Percentiles rank a stretch among this genome's conserved stretches.
These are phyloP conservation scores for Brachionus rotundiformis DNA, from an alignment of 1,140 invertebrate genomes.

Conservation along the genomic window DNA sequence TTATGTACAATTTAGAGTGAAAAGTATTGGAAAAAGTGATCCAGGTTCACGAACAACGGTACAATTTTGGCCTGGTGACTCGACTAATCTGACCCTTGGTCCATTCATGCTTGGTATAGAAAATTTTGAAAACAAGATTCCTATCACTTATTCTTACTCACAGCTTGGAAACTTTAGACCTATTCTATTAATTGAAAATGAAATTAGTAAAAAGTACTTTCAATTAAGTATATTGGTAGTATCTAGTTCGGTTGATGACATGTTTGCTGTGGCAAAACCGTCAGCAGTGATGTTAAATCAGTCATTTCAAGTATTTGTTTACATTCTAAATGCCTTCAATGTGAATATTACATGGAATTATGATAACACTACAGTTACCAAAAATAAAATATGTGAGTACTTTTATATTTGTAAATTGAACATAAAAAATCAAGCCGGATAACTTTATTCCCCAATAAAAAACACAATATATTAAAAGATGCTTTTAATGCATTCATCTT, in stretches of 20 bases:
- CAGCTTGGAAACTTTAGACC: slow-evolving; percentile 3
- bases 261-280: not conserved
- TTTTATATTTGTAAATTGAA: not conserved
- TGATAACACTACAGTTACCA: not conserved
- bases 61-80: slow-evolving; percentile 50
- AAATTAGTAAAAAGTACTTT: slow-evolving; percentile 5
- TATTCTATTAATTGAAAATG: slow-evolving; percentile 10
- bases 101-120: slow-evolving; percentile 26
- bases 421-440: no score
- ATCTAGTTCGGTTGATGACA: not conserved
- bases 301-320: slow-evolving; percentile 4
- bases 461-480: no score
- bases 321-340: not conserved
- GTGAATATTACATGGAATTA: slow-evolving; percentile 11
- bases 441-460: no score
- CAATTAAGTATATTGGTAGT: not conserved
- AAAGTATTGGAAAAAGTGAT: not conserved
- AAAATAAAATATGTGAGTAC: not conserved
- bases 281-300: not conserved
- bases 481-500: no score
- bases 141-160: not conserved
- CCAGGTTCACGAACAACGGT: slow-evolving; percentile 2
- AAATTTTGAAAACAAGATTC: not conserved
- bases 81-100: not conserved
- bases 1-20: slow-evolving; percentile 5